Evolutionary conservation across 2,113 vertebrate genomes (phyloP), one percentile per base, ranked within the genome.

Genomic region (Gavialis gangeticus): DNA sequence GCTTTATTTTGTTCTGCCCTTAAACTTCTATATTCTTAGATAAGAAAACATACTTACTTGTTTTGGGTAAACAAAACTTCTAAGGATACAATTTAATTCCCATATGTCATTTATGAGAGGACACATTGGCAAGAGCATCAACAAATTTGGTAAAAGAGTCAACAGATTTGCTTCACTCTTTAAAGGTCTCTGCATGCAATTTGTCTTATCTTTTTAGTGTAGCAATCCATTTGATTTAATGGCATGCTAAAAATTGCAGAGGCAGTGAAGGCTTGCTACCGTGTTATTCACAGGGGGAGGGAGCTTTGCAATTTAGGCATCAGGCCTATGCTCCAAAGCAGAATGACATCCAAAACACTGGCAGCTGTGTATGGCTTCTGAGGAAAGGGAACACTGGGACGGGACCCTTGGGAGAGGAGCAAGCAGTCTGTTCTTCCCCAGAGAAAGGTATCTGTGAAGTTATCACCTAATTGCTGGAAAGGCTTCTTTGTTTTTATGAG

Each of bases 291-390:
- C 5, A 15, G 17, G 4, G 58, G 30, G 54, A 34, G 79, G 79
- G 24, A 25, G 63, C 46, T n/a, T 56, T 59, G 21, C n/a, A 66
- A 15, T 5, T 69, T 13, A 76, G 64, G 14, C 59, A 15, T 9
- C 25, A 30, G 37, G 18, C 24, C 5, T 62, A 22, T 73, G 30
- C 54, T 57, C 10, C 28, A 66, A 30, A 17, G n/a, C n/a, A 78
- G 54, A 64, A 62, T 62, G 18, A 14, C 56, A 46, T 77, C 14
- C 55, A 66, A n/a, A 55, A 17, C 0, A 0, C 24, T 60, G 2
- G 4, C 16, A 79, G 88, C 27, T 22, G 24, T 16, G 4, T 30
- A 46, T 8, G 60, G 14, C 18, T 84, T 37, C 37, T 62, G 46
- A 25, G 83, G 62, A 11, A 0, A 0, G 57, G 46, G 46, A 46